phyloP scores from a whole-genome alignment of 2,113 vertebrate species.

The Thymallus thymallus region DNA sequence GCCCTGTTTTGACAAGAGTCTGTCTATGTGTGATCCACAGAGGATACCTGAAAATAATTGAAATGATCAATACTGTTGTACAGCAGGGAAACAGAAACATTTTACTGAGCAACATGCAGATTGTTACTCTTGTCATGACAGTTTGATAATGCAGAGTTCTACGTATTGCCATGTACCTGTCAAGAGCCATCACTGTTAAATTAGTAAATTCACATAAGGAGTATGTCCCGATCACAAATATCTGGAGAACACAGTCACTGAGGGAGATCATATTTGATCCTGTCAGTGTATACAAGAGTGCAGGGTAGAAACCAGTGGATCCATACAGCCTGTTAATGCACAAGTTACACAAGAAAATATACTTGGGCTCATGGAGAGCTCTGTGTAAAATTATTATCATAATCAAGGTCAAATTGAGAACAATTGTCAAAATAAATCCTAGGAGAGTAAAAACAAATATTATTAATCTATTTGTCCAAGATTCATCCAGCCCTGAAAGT shows the following conservation, averaged over 20 bases:
- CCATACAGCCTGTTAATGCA: constrained; percentile 10
- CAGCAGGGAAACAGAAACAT: no score
- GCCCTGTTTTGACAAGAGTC: no score
- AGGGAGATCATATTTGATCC: neutral
- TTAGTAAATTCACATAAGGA: neutral
- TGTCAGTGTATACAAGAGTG: constrained; percentile 14
- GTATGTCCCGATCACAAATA: neutral
- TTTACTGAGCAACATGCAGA: no score
- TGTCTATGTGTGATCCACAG: no score
- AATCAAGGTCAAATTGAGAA: constrained; percentile 26
- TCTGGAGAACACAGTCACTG: neutral
- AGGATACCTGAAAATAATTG: no score
- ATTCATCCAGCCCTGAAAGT: no score
- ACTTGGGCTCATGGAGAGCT: constrained; percentile 40
- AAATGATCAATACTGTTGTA: no score
- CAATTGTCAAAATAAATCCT: neutral
- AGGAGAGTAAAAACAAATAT: no score
- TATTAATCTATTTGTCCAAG: no score
- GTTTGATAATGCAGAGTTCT: neutral
- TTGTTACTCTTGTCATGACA: neutral
- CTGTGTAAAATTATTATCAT: constrained; percentile 22
- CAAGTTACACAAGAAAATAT: constrained; percentile 14
- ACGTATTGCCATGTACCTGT: neutral
- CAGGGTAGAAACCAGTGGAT: constrained; percentile 31
- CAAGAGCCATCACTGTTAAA: neutral